A percentile compares a stretch with the other conserved stretches of the same genome.
Conservation (phyloP, 2,888 invertebrate genomes). For the Folsomia manolachei region DNA sequence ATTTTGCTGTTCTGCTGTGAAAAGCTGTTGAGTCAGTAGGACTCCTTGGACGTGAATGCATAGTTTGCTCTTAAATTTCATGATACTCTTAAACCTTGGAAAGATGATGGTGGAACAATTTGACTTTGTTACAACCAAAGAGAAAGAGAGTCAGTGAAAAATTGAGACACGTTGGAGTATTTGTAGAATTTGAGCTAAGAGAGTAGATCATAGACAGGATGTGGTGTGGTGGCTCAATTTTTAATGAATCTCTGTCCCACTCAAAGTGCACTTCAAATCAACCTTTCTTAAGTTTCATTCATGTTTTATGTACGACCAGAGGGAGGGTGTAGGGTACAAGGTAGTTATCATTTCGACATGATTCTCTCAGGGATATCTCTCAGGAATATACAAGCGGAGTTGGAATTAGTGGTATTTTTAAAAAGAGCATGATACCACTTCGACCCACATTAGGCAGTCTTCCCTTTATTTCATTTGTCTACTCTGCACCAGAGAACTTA, state of each 20-base stretch:
- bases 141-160: background rate
- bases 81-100: too few species aligned
- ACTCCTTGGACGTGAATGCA: too few species aligned
- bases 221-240: slow-evolving; percentile 13
- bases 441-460: too few species aligned
- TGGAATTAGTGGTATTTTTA: too few species aligned
- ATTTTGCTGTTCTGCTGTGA: background rate
- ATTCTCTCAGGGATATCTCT: background rate
- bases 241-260: slow-evolving; percentile 13
- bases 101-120: background rate
- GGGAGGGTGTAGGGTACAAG: background rate
- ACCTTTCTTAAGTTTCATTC: background rate
- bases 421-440: too few species aligned
- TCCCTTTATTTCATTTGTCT: too few species aligned
- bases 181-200: too few species aligned
- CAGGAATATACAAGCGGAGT: background rate
- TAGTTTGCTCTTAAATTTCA: too few species aligned
- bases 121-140: background rate
- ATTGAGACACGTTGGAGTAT: too few species aligned
- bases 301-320: too few species aligned
- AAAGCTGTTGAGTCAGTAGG: too few species aligned
- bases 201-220: slow-evolving; percentile 13
- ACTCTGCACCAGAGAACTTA: too few species aligned
- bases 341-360: background rate
- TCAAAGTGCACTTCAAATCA: background rate